Evolutionary conservation across 2,888 invertebrate genomes (phyloP), one percentile per base, ranked within the genome.

Genomic region (Stenichneumon culpator): DNA sequence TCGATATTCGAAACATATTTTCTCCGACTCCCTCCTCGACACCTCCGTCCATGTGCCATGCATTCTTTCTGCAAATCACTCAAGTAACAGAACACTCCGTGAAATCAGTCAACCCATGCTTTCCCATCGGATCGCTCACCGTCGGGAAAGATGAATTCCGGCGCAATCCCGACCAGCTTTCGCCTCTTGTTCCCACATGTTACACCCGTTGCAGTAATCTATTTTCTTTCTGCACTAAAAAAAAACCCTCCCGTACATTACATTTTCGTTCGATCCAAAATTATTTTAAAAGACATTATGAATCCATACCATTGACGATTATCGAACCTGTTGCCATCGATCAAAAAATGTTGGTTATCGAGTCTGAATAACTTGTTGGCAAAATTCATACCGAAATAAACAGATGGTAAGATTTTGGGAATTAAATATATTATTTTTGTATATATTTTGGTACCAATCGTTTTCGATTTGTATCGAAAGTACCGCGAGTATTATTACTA

Each of bases 1-100:
- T 65, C 74, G 50, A 75, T 75, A 65, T 50, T 75, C 50, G 63
- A 65, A 75, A 65, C 32, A 75, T 50, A 65, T 75, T 75, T 63
- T 28, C 50, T 39, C 65, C n/a, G 50, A 32, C 32, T 50, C 22
- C 16, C 25, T 16, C 22, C 16, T 19, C 28, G 4, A 28, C 60
- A 60, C 28, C 2, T 54, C 14, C 60, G 28, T 32, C 1, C 16
- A 16, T 28, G 16, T 19, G 52, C 52, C 52, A 60, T 28, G 60
- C 28, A 60, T 60, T 28, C 19, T 57, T 28, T 32, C 16, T 16
- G 28, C 60, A 16, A 60, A 60, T 60, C 60, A 25, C 60, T 60
- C 60, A 3, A 47, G 3, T 14, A 28, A 60, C 60, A 28, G 14
- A 47, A 60, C 16, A 60, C 28, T 28, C 16, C 28, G 60, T 14